Evolutionary conservation across 1,140 invertebrate species (phyloP).

Genomic region (Oscheius sp.): DNA sequence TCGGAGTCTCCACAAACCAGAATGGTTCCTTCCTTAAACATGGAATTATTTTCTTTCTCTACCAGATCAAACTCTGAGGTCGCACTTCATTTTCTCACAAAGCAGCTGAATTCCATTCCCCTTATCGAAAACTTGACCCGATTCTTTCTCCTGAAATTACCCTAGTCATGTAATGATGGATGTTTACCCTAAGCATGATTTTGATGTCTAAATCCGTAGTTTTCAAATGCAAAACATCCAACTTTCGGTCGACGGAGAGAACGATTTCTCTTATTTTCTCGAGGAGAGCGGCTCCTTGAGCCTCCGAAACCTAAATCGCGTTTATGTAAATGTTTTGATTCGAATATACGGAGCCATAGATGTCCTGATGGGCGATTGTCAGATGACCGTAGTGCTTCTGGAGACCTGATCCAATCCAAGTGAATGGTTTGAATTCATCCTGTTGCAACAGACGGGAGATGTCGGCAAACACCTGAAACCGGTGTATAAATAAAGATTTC

Average conservation of each 20-base stretch:
- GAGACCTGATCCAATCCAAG: conserved; percentile 58
- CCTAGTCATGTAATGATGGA: background rate
- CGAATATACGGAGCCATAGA: conserved; percentile 46
- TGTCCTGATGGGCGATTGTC: conserved; percentile 58
- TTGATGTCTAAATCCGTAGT: conserved; percentile 58
- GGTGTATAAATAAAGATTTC: background rate
- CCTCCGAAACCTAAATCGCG: conserved; percentile 17
- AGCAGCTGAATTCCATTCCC: conserved; percentile 56
- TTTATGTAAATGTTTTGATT: background rate
- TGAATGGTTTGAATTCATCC: conserved; percentile 55
- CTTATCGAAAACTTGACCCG: conserved; percentile 58
- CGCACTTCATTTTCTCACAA: conserved; percentile 53
- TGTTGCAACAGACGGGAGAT: conserved; percentile 53
- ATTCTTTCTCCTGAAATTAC: conserved; percentile 10
- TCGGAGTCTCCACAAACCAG: conserved; percentile 42
- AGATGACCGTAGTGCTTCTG: conserved; percentile 61
- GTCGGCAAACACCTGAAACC: conserved; percentile 45
- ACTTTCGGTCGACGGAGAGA: conserved; percentile 48
- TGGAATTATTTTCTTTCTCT: background rate
- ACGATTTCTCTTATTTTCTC: conserved; percentile 54
- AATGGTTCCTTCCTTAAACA: conserved; percentile 39
- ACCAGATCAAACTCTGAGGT: conserved; percentile 35
- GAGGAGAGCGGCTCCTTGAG: conserved; percentile 6
- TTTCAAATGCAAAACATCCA: conserved; percentile 40
- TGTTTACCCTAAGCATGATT: conserved; percentile 51